A percentile compares a stretch with the other conserved stretches of the same genome.
Conservation (phyloP, 2,888 invertebrate genomes). For the Dolichopus griseipennis region DNA sequence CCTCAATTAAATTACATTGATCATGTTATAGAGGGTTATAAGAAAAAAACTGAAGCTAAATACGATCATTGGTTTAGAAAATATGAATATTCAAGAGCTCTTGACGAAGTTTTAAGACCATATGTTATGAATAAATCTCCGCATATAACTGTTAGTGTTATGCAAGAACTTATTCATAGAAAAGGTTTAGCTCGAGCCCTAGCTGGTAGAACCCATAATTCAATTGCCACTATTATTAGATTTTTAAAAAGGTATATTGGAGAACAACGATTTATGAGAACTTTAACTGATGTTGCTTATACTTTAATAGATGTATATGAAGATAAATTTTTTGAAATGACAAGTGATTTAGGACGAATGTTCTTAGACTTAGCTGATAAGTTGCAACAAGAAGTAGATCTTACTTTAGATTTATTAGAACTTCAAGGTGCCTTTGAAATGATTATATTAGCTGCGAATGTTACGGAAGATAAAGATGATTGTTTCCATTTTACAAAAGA, state of each 20-base stretch:
- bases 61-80: conserved; percentile 66
- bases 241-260: conserved; percentile 69
- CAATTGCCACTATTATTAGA: conserved; percentile 56
- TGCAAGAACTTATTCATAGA: conserved; percentile 80
- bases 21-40: conserved; percentile 44
- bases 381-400: conserved; percentile 58
- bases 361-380: conserved; percentile 53
- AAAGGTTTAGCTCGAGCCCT: conserved; percentile 69
- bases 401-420: conserved; percentile 55
- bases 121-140: conserved; percentile 58
- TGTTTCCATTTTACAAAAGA: not conserved
- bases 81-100: conserved; percentile 74
- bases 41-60: conserved; percentile 28
- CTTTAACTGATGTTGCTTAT: conserved; percentile 64
- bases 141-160: conserved; percentile 66
- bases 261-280: conserved; percentile 63
- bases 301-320: conserved; percentile 69
- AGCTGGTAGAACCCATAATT: conserved; percentile 58
- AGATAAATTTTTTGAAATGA: conserved; percentile 52
- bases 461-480: conserved; percentile 36
- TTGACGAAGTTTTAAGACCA: conserved; percentile 58
- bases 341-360: conserved; percentile 52
- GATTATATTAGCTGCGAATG: conserved; percentile 53
- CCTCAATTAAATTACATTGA: conserved; percentile 42
- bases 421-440: conserved; percentile 63